These are phyloP conservation scores for Euleptes europaea DNA, from an alignment of 2,113 vertebrate species.

Conservation along the genomic window DNA sequence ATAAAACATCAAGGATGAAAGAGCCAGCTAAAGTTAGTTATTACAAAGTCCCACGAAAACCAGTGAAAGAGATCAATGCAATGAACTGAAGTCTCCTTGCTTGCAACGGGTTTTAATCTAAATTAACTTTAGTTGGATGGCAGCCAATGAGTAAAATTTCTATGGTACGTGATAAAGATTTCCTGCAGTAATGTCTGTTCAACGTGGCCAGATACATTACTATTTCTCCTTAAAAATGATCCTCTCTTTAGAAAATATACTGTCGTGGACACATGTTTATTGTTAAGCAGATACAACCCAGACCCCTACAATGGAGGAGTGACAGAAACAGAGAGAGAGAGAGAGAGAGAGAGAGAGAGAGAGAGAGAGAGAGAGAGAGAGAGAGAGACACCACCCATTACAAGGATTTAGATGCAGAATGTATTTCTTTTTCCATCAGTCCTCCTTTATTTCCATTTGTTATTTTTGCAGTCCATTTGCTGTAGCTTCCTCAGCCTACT, in stretches of 20 bases:
- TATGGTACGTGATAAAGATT: conserved; percentile 4
- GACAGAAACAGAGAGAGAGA: too few relatives aligned
- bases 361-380: not conserved
- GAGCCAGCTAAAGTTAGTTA: not conserved
- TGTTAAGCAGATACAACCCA: conserved; percentile 27
- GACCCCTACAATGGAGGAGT: not conserved
- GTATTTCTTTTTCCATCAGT: not conserved
- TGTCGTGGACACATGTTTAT: not conserved
- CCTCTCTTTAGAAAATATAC: not conserved
- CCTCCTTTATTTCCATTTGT: not conserved
- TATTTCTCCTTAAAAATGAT: not conserved
- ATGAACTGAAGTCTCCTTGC: not conserved
- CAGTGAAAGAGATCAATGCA: not conserved
- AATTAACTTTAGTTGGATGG: not conserved
- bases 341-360: too few relatives aligned
- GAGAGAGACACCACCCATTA: conserved; percentile 1
- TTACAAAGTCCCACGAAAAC: not conserved
- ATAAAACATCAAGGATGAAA: not conserved
- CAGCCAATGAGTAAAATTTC: not conserved
- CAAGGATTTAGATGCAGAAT: accelerated
- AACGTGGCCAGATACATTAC: not conserved
- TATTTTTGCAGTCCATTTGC: not conserved
- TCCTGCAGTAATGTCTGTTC: not conserved
- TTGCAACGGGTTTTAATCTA: not conserved
- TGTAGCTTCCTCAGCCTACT: not conserved